Evolutionary conservation across 2,113 vertebrate genomes (phyloP).

Genomic region (Cepphus grylle): DNA sequence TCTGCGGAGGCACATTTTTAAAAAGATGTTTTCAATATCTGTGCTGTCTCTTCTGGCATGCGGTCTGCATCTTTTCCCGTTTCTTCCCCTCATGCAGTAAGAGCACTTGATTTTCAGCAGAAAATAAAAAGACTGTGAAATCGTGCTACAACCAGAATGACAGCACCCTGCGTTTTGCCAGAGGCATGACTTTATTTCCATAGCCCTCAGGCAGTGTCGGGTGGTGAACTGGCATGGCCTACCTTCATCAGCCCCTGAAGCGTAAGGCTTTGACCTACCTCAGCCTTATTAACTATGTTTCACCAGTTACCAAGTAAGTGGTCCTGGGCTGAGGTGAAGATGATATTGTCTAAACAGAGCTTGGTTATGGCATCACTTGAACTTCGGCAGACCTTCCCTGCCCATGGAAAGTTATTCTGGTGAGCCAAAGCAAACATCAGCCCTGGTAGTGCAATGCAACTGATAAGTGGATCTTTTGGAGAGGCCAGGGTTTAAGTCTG

Average conservation of each 20-base stretch:
- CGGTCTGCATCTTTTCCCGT: neutral
- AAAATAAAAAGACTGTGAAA: neutral
- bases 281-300: neutral
- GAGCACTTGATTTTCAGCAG: neutral
- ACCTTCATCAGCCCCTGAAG: neutral
- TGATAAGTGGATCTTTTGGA: constrained; percentile 14
- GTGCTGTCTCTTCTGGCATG: accelerated
- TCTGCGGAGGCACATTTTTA: neutral
- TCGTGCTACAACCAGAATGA: neutral
- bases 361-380: constrained; percentile 24
- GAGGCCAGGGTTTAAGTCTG: constrained; percentile 23
- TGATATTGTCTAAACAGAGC: constrained; percentile 22
- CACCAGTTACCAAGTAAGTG: neutral
- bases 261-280: neutral
- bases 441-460: neutral
- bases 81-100: neutral
- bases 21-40: neutral
- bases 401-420: neutral
- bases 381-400: neutral
- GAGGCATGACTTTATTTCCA: neutral
- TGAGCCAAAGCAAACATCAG: constrained; percentile 13
- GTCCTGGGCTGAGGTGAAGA: neutral
- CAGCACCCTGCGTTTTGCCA: neutral
- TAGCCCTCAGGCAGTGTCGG: accelerated
- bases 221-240: neutral